Conservation (phyloP, 1,140 invertebrate species). For the Choristoneura fumiferana region DNA sequence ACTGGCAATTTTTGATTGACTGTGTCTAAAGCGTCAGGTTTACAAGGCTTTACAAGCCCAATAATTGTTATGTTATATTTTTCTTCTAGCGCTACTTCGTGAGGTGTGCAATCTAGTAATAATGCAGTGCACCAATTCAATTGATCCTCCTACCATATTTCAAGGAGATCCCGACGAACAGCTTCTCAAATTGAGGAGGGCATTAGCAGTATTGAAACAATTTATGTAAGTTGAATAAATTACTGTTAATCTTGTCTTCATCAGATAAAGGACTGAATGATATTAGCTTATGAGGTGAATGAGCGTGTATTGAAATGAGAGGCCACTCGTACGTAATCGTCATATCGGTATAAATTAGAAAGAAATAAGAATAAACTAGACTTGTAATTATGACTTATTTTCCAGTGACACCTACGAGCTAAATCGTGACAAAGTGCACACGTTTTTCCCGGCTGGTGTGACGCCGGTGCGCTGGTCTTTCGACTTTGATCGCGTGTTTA, state of each 20-base stretch:
- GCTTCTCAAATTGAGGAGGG: slow-evolving; percentile 73
- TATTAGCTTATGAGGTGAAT: too few relatives aligned
- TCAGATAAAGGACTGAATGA: too few relatives aligned
- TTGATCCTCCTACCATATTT: slow-evolving; percentile 83
- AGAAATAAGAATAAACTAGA: too few relatives aligned
- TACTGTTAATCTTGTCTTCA: too few relatives aligned
- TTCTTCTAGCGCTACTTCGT: slow-evolving; percentile 80
- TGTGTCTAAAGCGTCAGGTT: too few relatives aligned
- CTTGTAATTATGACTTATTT: slow-evolving; percentile 21
- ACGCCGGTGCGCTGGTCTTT: slow-evolving; percentile 85
- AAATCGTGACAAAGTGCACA: slow-evolving; percentile 68
- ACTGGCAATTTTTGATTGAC: too few relatives aligned
- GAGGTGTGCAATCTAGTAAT: slow-evolving; percentile 90
- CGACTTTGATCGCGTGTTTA: slow-evolving; percentile 85
- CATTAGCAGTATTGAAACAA: slow-evolving; percentile 72
- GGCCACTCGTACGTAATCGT: too few relatives aligned
- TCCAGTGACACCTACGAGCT: slow-evolving; percentile 66
- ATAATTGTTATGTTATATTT: too few relatives aligned
- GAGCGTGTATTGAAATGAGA: too few relatives aligned
- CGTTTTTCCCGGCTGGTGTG: slow-evolving; percentile 64
- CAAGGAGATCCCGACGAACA: slow-evolving; percentile 85
- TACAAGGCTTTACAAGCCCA: too few relatives aligned
- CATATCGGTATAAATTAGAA: too few relatives aligned
- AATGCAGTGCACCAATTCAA: slow-evolving; percentile 76
- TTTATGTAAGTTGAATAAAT: slow-evolving; percentile 69